Conservation (phyloP, 2,888 invertebrate species). For the Matsumyia berberina region DNA sequence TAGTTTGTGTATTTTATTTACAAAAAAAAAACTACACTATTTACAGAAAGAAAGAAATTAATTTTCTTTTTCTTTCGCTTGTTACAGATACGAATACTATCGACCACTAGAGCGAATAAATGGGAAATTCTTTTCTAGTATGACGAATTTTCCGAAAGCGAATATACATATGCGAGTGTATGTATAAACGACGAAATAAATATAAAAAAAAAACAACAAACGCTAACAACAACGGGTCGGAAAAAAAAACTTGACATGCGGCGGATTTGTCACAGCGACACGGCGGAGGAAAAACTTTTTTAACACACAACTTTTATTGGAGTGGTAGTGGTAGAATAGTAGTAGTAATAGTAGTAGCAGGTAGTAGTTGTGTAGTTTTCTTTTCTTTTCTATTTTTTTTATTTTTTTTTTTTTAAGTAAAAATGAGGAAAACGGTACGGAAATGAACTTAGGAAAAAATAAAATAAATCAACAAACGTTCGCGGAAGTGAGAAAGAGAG, state of each 20-base stretch:
- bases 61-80: conserved; percentile 31
- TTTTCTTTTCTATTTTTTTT: background rate
- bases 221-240: background rate
- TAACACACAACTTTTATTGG: conserved; percentile 21
- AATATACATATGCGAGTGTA: conserved; percentile 31
- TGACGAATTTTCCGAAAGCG: conserved; percentile 71
- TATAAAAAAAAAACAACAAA: conserved; percentile 1
- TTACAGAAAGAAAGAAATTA: conserved; percentile 61
- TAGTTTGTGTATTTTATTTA: conserved; percentile 48
- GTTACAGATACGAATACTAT: conserved; percentile 59
- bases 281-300: conserved; percentile 55
- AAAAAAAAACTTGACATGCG: conserved; percentile 63
- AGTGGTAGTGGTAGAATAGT: conserved; percentile 31
- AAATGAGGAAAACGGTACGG: conserved; percentile 23
- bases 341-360: conserved; percentile 35
- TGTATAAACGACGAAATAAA: conserved; percentile 29
- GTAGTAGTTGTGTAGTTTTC: conserved; percentile 22
- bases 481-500: conserved; percentile 32
- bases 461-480: conserved; percentile 51
- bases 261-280: conserved; percentile 70
- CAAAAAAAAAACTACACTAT: conserved; percentile 62
- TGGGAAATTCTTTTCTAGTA: conserved; percentile 70
- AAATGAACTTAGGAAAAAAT: conserved; percentile 43
- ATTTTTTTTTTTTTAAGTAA: background rate
- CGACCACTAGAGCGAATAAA: conserved; percentile 71